These are phyloP conservation scores for Chaetodon trifascialis DNA, from an alignment of 2,113 vertebrate genomes.

Conservation along the genomic window DNA sequence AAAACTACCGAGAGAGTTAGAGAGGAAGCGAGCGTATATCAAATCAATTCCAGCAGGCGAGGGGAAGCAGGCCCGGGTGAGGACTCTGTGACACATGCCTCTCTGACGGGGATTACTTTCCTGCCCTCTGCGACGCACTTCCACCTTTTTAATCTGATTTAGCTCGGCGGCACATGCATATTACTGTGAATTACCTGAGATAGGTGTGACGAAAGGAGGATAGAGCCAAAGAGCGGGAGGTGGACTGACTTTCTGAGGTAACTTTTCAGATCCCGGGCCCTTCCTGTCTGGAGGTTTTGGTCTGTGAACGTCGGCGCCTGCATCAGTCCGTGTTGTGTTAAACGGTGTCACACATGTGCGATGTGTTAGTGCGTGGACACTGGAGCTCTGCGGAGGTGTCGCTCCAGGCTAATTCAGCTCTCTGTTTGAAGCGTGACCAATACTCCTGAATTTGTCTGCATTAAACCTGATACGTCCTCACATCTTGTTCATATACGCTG, in stretches of 20 bases:
- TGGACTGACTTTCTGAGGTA: conserved; percentile 45
- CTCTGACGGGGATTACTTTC: conserved; percentile 64
- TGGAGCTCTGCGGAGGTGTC: conserved; percentile 21
- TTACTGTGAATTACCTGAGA: conserved; percentile 62
- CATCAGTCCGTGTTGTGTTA: conserved; percentile 41
- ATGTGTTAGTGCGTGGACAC: conserved; percentile 42
- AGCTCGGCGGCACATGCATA: conserved; percentile 56
- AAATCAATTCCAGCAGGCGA: conserved; percentile 72
- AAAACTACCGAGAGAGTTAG: conserved; percentile 54
- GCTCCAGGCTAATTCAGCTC: conserved; percentile 40
- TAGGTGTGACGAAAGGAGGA: conserved; percentile 65
- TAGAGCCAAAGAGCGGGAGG: conserved; percentile 33
- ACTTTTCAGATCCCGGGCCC: conserved; percentile 35
- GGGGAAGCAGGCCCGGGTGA: conserved; percentile 42
- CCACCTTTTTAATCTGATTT: conserved; percentile 71
- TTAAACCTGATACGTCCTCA: conserved; percentile 41
- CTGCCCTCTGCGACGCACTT: conserved; percentile 35
- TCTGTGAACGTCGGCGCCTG: background rate
- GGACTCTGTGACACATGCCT: conserved; percentile 65
- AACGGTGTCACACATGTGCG: conserved; percentile 47
- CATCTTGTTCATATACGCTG: conserved; percentile 39
- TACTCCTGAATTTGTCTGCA: background rate
- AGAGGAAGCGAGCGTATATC: conserved; percentile 63
- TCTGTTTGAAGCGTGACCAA: conserved; percentile 1
- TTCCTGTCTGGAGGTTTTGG: conserved; percentile 11